A percentile compares a stretch with the other conserved stretches of the same genome.
Evolutionary conservation across 2,113 vertebrate genomes (phyloP).

Genomic region (Pogonocichla stellata): DNA sequence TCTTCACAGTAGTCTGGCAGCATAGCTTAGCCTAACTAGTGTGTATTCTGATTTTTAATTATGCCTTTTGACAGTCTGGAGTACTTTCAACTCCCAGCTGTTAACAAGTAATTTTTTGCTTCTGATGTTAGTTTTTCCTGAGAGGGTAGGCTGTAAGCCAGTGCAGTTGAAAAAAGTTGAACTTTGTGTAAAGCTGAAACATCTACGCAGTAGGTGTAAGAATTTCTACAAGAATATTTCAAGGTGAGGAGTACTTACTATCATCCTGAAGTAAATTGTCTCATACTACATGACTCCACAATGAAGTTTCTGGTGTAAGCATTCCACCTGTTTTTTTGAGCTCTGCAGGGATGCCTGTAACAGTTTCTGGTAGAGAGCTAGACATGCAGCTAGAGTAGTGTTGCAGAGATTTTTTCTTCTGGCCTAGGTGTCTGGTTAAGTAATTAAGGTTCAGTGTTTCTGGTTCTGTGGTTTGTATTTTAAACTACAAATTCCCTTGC

Average conservation of each 20-base stretch:
- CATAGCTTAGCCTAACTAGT: not conserved
- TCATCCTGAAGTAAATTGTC: not conserved
- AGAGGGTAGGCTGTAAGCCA: not conserved
- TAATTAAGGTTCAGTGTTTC: not conserved
- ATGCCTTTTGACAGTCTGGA: not conserved
- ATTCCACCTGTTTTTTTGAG: not conserved
- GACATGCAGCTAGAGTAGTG: rapidly evolving
- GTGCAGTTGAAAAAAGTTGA: not conserved
- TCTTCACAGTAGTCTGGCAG: not conserved
- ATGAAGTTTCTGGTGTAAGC: not conserved
- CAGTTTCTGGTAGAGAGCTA: not conserved
- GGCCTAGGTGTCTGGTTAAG: not conserved
- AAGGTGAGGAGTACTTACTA: not conserved
- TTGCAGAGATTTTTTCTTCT: not conserved
- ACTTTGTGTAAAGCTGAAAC: not conserved
- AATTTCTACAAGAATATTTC: not conserved
- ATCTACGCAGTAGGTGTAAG: not conserved
- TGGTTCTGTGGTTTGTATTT: not conserved
- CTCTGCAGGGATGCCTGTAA: not conserved
- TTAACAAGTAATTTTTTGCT: not conserved
- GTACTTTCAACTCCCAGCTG: not conserved
- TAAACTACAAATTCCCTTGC: not conserved
- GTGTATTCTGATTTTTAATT: not conserved
- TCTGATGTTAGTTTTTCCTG: not conserved
- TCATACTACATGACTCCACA: rapidly evolving